Evolutionary conservation across 1,140 invertebrate species (phyloP), one percentile per base, ranked within the genome.

Genomic region (Drosophila murphyi): DNA sequence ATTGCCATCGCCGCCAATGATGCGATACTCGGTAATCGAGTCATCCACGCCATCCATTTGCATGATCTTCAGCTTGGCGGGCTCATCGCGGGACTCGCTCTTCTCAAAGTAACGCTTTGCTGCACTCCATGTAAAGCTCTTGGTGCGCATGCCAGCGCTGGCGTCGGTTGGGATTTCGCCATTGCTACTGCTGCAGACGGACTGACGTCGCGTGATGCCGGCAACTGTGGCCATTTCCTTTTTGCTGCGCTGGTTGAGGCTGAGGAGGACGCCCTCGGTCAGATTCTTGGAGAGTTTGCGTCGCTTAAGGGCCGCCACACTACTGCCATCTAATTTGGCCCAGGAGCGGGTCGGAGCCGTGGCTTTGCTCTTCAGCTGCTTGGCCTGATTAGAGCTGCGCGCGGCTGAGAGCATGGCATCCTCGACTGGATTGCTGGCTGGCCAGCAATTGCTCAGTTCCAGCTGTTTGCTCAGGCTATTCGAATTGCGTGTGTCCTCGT

Each of bases 1-100:
- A 32, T 89, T 83, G 2, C 80, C 83, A 34, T 88, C 85, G 5
- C 79, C 69, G 1, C 63, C 63, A 51, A 91, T 81, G 37, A 93
- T 83, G 80, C 93, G 73, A 68, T 92, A 76, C 43, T 93, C 92
- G 6, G 92, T 92, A 39, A 94, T 94, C 4, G 94, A 93, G 85
- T 97, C 96, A 79, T 95, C 95, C 4, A 95, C 95, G 12, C 96
- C 96, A 92, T 97, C 96, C 29, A 96, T 92, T 92, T 97, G 96
- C 55, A 95, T 94, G 64, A 96, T 95, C 57, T 90, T 94, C 39
- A 92, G 59, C 51, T 90, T 91, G 3, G 95, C 94, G 6, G 94
- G 94, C n/a, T 95, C 93, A 1, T 95, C 95, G 2, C 78, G 85
- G 0, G 41, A n/a, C 0, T 82, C 72, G 52, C 43, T 72, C 29